Evolutionary conservation across 2,888 invertebrate genomes (phyloP), one percentile per base, ranked within the genome.

Genomic region (Tanytarsus gracilentus): DNA sequence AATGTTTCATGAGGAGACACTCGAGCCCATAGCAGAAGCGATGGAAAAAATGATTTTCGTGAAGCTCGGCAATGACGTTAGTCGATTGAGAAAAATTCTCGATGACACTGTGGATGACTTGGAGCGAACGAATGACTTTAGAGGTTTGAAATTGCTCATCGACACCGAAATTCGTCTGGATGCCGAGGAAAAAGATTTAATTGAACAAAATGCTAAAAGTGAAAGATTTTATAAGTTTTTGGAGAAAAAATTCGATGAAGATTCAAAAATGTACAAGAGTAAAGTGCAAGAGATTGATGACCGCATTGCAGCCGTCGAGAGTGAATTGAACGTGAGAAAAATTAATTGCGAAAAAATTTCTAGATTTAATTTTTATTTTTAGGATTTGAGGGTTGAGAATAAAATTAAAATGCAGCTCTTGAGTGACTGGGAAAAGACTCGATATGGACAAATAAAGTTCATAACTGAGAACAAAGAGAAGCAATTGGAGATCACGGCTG

Each of bases 11-110:
- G 60, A 60, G 9, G 60, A 60, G 21, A 60, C 60, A 4, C 25
- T 60, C 4, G 60, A 60, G 26, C 60, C 60, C 5, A 60, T 60
- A 11, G 30, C 49, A 36, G 60, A 60, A 60, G 60, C 60, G 7
- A 60, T 60, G 60, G 60, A 60, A n/a, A 11, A 50, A 25, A 60
- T 60, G 60, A 27, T 60, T 25, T 60, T 60, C 33, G 60, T 60
- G 33, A 60, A 60, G 36, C 26, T 60, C 2, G 60, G 50, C 25
- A 60, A 60, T 16, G 60, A 60, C 6, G 60, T 60, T 7, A 36
- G 36, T 9, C 49, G 60, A 14, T 60, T 60, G 50, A 30, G 60
- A 14, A 60, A 36, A 5, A 60, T 60, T 26, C 21, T 60, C 4
- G 33, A 49, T 26, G 60, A 60, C 8, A 60, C 60, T 7, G 50